Percentiles rank a stretch among this genome's conserved stretches.
phyloP scores from a whole-genome alignment of 2,797 vertebrate species.

The Amblyraja radiata region DNA sequence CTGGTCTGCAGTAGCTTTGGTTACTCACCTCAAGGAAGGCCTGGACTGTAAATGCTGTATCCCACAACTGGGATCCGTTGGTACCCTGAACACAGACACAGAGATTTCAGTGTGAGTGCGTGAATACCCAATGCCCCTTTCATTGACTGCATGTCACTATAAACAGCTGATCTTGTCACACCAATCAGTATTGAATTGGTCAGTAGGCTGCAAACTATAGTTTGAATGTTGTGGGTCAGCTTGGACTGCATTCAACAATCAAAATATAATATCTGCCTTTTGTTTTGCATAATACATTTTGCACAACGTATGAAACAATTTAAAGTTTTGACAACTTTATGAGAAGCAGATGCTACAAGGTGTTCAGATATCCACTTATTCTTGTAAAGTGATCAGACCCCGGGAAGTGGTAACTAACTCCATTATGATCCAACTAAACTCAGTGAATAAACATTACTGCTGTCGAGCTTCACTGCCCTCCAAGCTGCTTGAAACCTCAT shows the following conservation, averaged over 20 bases:
- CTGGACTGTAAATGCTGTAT: slow-evolving; percentile 84
- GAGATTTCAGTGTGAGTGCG: neutral
- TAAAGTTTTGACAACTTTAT: neutral
- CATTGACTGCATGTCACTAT: neutral
- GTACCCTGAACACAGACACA: slow-evolving; percentile 68
- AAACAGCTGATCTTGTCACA: neutral
- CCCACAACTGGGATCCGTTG: slow-evolving; percentile 95
- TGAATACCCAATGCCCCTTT: neutral
- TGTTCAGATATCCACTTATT: neutral
- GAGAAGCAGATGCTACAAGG: neutral
- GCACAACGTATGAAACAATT: neutral
- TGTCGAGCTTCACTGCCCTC: neutral
- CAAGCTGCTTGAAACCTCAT: neutral
- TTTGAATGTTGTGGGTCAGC: neutral
- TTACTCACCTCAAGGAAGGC: slow-evolving; percentile 81
- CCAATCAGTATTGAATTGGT: neutral
- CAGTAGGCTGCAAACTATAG: neutral
- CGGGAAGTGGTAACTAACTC: neutral
- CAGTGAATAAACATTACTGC: neutral
- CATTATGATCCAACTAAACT: too few relatives aligned
- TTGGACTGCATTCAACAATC: neutral
- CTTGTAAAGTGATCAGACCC: neutral
- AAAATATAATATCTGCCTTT: neutral
- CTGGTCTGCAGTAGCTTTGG: neutral
- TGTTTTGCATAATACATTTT: neutral